Evolutionary conservation across 2,797 vertebrate species (phyloP).

Genomic region (Poecilia gillii): DNA sequence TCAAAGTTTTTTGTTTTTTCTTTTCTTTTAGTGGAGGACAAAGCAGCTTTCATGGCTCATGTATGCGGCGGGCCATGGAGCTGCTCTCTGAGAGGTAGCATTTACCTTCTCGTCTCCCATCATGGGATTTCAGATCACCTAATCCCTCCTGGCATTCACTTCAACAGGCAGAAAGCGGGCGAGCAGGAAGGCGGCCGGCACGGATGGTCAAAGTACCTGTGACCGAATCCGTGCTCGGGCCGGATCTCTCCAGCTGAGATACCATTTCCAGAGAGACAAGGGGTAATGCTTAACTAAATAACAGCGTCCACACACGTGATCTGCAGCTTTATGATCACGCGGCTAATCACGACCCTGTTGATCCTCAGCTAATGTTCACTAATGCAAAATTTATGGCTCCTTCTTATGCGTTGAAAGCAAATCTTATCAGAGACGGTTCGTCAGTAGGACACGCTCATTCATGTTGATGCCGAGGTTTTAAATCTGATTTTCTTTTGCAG

Average conservation of each 20-base stretch:
- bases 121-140: constrained; percentile 67
- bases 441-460: background rate
- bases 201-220: constrained; percentile 53
- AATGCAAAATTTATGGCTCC: constrained; percentile 7
- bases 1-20: constrained; percentile 47
- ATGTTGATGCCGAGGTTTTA: constrained; percentile 19
- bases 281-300: constrained; percentile 51
- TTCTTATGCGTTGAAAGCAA: constrained; percentile 11
- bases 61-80: constrained; percentile 47
- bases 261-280: constrained; percentile 16
- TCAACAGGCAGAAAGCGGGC: constrained; percentile 35
- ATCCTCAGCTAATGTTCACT: constrained; percentile 23
- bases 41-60: constrained; percentile 74
- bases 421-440: background rate
- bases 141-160: constrained; percentile 77
- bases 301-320: constrained; percentile 22
- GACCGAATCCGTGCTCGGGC: constrained; percentile 46
- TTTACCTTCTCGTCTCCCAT: constrained; percentile 67
- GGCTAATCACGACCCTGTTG: constrained; percentile 1
- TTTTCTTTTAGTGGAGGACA: constrained; percentile 62
- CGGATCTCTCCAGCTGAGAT: constrained; percentile 42
- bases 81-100: constrained; percentile 62
- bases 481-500: constrained; percentile 18
- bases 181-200: constrained; percentile 28
- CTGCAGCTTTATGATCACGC: constrained; percentile 38